phyloP scores from a whole-genome alignment of 2,797 vertebrate species.

The Hemitrygon akajei region DNA sequence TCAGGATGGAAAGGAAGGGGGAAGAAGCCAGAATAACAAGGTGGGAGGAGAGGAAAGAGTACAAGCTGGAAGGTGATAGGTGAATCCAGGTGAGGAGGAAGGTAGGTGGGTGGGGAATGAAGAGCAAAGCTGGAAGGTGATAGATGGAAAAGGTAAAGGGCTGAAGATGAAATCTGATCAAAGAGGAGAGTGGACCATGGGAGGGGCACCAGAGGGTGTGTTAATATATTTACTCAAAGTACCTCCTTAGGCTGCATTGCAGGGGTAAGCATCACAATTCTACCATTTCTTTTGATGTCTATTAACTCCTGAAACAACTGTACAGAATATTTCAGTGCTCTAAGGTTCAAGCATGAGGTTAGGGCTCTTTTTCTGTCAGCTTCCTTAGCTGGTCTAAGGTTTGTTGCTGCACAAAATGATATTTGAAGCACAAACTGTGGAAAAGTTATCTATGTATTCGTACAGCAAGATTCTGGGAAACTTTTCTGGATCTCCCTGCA shows the following conservation, averaged over 20 bases:
- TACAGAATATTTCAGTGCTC: neutral
- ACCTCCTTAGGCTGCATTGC: neutral
- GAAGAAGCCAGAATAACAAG: too few species aligned
- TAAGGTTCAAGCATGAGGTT: neutral
- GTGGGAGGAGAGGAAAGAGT: too few species aligned
- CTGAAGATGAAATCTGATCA: too few species aligned
- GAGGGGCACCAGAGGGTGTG: too few species aligned
- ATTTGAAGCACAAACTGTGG: neutral
- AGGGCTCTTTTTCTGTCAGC: neutral
- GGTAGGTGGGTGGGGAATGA: too few species aligned
- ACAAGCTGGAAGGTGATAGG: too few species aligned
- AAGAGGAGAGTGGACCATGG: too few species aligned
- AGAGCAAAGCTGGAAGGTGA: too few species aligned
- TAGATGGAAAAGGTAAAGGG: too few species aligned
- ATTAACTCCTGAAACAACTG: neutral
- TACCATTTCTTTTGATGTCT: neutral
- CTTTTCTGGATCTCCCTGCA: neutral
- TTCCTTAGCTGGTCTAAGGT: neutral
- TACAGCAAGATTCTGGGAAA: neutral
- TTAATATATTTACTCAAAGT: neutral
- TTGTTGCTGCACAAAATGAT: neutral
- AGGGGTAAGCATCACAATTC: neutral
- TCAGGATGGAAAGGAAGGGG: too few species aligned
- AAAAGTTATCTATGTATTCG: too few species aligned
- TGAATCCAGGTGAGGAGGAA: too few species aligned